Evolutionary conservation across 2,113 vertebrate species (phyloP), one percentile per base, ranked within the genome.

Genomic region (Ammospiza nelsoni): DNA sequence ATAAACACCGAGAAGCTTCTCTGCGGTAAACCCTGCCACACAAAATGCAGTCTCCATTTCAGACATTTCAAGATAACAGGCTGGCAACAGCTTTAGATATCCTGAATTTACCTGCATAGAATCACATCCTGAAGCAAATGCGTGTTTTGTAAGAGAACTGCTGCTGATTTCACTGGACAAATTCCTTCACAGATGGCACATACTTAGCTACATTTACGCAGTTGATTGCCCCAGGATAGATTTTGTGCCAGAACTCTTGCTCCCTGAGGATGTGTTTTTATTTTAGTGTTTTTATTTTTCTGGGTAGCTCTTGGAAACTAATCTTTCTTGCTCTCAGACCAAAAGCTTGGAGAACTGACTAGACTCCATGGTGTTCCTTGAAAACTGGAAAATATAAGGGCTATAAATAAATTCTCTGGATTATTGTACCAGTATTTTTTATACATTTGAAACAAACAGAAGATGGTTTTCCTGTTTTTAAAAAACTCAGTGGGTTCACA

Each of bases 181-280:
- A 89, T 18, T 85, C 37, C 39, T 89, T 65, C 91, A 95, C 66
- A 96, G 89, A 97, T 96, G 92, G 84, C 41, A 44, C 75, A 72
- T 69, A 29, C 85, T 93, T 92, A 95, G 80, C 46, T 92, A 83
- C 37, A 67, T 95, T 96, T 96, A 87, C 89, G 43, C 66, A 96
- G 79, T 84, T 95, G 75, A 95, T 92, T 92, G 80, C 69, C 59
- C 39, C 54, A 65, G 87, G 86, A 91, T 13, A 97, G 54, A 84
- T 90, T 89, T 85, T 58, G n/a, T 86, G 55, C 76, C 89, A 95
- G 79, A 20, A 57, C n/a, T 87, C 20, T 75, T 68, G 46, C 43
- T 95, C 83, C 74, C 48, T 81, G 35, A 39, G 84, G 90, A 85
- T 63, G 51, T 51, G 13, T 31, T 89, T 66, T 87, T 89, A 84